phyloP scores from a whole-genome alignment of 1,140 invertebrate genomes.

The Galleria mellonella region DNA sequence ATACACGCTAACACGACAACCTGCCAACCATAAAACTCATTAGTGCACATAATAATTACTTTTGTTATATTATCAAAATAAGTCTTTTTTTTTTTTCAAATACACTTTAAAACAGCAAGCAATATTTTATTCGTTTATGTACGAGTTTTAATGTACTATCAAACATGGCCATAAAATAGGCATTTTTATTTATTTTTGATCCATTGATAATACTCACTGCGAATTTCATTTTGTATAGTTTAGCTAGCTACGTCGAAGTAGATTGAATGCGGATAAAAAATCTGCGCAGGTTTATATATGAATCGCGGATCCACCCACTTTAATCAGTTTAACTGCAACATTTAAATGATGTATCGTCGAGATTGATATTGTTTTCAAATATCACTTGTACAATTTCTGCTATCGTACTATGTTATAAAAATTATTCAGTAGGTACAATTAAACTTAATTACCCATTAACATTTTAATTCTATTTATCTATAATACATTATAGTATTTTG shows the following conservation, averaged over 20 bases:
- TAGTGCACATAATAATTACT: too few relatives aligned
- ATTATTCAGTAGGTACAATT: too few relatives aligned
- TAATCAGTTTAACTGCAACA: constrained; percentile 47
- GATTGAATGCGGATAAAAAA: constrained; percentile 61
- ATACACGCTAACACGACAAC: constrained; percentile 43
- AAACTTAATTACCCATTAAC: too few relatives aligned
- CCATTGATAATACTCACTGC: constrained; percentile 41
- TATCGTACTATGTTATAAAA: not conserved
- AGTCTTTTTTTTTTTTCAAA: too few relatives aligned
- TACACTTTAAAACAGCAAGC: too few relatives aligned
- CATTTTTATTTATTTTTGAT: not conserved
- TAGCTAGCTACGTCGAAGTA: constrained; percentile 56
- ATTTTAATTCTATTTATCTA: too few relatives aligned
- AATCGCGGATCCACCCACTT: constrained; percentile 56
- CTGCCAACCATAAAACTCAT: constrained; percentile 20
- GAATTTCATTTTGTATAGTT: constrained; percentile 54
- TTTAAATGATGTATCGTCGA: constrained; percentile 54
- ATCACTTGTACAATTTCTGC: constrained; percentile 35
- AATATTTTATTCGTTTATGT: too few relatives aligned
- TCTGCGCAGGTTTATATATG: constrained; percentile 60
- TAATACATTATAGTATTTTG: too few relatives aligned
- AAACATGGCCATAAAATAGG: too few relatives aligned
- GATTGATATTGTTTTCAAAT: constrained; percentile 42
- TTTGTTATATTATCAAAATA: too few relatives aligned
- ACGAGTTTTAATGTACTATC: too few relatives aligned